phyloP scores from a whole-genome alignment of 2,797 vertebrate species.

The Danio jaintianensis region DNA sequence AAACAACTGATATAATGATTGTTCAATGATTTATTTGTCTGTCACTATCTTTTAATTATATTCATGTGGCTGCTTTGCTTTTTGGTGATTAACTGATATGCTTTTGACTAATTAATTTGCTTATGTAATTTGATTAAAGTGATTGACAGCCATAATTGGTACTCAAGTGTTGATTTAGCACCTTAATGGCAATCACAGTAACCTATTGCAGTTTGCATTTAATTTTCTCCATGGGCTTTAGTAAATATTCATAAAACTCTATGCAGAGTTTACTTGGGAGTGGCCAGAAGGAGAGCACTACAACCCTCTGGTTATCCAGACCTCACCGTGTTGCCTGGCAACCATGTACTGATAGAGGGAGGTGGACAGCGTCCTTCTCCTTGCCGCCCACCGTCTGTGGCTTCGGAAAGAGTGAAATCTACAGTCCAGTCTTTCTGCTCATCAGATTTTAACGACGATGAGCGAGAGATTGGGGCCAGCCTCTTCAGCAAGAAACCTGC shows the following conservation, averaged over 20 bases:
- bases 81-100: not conserved
- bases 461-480: not conserved
- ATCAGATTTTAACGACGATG: slow-evolving; percentile 19
- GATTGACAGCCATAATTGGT: not conserved
- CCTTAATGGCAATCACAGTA: not conserved
- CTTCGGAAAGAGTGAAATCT: slow-evolving; percentile 36
- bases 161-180: slow-evolving; percentile 3
- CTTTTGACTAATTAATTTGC: not conserved
- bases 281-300: slow-evolving; percentile 76
- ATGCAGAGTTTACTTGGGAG: slow-evolving; percentile 52
- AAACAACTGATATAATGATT: not conserved
- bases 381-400: slow-evolving; percentile 60
- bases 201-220: not conserved
- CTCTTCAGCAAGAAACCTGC: slow-evolving; percentile 8
- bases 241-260: slow-evolving; percentile 35
- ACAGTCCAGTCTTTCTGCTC: not conserved
- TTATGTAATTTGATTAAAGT: slow-evolving; percentile 2
- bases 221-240: slow-evolving; percentile 6
- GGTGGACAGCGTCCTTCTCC: slow-evolving; percentile 67
- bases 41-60: not conserved
- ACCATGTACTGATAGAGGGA: slow-evolving; percentile 73
- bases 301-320: slow-evolving; percentile 76
- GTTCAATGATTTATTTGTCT: not conserved
- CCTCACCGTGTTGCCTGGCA: slow-evolving; percentile 81
- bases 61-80: not conserved